Evolutionary conservation across 2,888 invertebrate genomes (phyloP), one percentile per base, ranked within the genome.

Genomic region (Tupiocoris notatus): DNA sequence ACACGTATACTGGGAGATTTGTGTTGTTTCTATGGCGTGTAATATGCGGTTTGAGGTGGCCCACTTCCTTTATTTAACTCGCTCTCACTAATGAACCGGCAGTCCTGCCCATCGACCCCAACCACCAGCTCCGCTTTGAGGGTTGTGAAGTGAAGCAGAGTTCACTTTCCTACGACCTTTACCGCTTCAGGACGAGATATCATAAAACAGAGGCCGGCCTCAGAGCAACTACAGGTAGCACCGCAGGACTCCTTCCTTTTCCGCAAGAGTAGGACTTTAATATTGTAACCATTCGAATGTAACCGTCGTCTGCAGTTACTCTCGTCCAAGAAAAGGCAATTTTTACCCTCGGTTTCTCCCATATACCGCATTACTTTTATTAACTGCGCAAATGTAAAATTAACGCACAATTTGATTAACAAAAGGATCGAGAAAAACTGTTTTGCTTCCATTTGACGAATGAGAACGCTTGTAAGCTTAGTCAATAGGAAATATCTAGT

Each of bases 21-120:
- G 63, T 73, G 62, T 73, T 73, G 73, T 73, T 73, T 21, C 54
- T 73, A 73, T 63, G 73, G 21, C 39, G 39, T 54, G 73, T 73
- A 73, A 73, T 73, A 73, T 73, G 73, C 23, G 73, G 73, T 73
- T 73, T 73, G 73, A 73, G 73, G 73, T 62, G 24, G 20, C 73
- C 73, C 73, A 73, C 73, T 73, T 73, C 73, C 73, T 56, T 73
- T 73, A 73, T 73, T 73, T 63, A 73, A 62, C 73, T 73, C 73
- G 18, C 73, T 63, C 73, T 63, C 73, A 39, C 22, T 73, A 73
- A 73, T 73, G 73, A 73, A 73, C 62, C 71, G 25, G n/a, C 39
- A 20, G 39, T 63, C 22, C 70, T 70, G 39, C 39, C 6, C 39
- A 39, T 39, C 39, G 39, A 39, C 39, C 39, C 6, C 39, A 7